These are phyloP conservation scores for Conger conger DNA, from an alignment of 2,113 vertebrate genomes.

Conservation along the genomic window DNA sequence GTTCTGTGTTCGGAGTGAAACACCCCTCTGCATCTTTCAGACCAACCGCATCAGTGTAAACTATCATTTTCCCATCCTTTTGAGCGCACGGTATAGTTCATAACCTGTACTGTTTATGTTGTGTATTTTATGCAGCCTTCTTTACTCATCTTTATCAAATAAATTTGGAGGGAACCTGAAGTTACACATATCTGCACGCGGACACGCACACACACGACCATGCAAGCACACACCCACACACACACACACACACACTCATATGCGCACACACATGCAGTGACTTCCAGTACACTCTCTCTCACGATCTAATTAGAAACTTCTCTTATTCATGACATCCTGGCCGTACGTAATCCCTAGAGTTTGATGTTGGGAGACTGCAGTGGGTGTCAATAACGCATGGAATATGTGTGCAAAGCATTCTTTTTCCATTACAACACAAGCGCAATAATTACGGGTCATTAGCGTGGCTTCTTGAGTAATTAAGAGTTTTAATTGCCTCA, in stretches of 20 bases:
- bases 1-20: neutral
- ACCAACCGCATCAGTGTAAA: no score
- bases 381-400: conserved; percentile 42
- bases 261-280: no score
- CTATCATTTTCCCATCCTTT: no score
- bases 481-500: conserved; percentile 70
- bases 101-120: no score
- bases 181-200: no score
- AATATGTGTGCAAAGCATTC: conserved; percentile 36
- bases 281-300: no score
- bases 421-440: conserved; percentile 48
- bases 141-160: no score
- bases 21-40: neutral
- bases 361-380: conserved; percentile 32
- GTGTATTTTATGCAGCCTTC: neutral
- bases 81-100: no score
- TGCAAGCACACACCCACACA: neutral
- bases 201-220: neutral
- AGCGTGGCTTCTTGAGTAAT: conserved; percentile 59
- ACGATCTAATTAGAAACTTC: no score
- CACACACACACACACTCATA: neutral
- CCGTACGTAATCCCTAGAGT: conserved; percentile 35
- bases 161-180: no score
- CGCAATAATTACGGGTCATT: conserved; percentile 65
- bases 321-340: conserved; percentile 25